Conservation (phyloP, 2,797 vertebrate species). For the Helicolenus hilgendorfi region DNA sequence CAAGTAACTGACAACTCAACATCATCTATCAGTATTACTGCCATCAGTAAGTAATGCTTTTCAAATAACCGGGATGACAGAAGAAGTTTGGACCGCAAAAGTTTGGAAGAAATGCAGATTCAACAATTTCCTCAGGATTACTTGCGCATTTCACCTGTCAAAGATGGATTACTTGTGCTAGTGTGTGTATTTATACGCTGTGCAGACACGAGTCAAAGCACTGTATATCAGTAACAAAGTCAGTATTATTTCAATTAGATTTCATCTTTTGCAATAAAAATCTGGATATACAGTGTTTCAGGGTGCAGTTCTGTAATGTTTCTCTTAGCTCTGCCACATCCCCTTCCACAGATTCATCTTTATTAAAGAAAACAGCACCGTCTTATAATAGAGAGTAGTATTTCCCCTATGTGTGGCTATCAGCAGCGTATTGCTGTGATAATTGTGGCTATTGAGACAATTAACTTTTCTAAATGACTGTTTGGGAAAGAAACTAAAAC, state of each 20-base stretch:
- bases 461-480: constrained; percentile 24
- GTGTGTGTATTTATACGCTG: constrained; percentile 15
- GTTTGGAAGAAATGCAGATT: constrained; percentile 47
- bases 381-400: neutral
- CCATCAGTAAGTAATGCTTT: constrained; percentile 57
- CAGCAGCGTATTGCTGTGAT: neutral
- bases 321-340: neutral
- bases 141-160: constrained; percentile 43
- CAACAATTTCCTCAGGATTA: constrained; percentile 32
- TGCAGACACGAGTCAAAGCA: constrained; percentile 1
- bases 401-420: constrained; percentile 6
- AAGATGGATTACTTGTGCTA: constrained; percentile 28
- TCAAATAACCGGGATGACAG: constrained; percentile 52
- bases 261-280: constrained; percentile 12
- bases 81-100: constrained; percentile 38
- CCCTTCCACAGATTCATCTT: constrained; percentile 18
- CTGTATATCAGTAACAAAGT: constrained; percentile 4
- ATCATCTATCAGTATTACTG: constrained; percentile 68
- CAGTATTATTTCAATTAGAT: constrained; percentile 39
- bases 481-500: constrained; percentile 17
- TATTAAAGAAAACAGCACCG: constrained; percentile 48
- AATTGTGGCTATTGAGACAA: neutral
- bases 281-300: neutral
- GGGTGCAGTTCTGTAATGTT: constrained; percentile 1
- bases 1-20: constrained; percentile 35